phyloP scores from a whole-genome alignment of 2,113 vertebrate species.

The Pomatostomus ruficeps region DNA sequence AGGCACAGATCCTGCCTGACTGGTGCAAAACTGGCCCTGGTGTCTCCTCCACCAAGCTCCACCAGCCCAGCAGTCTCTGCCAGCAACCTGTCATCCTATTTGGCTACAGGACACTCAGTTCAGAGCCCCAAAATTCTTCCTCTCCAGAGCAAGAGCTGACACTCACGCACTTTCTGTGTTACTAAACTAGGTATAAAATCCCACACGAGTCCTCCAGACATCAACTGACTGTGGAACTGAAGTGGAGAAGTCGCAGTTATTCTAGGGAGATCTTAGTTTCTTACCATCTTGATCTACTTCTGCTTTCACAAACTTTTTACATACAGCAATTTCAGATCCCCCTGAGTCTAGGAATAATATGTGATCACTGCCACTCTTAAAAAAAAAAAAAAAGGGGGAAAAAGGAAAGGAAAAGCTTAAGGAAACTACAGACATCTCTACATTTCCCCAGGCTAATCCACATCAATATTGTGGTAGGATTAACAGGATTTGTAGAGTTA shows the following conservation, averaged over 20 bases:
- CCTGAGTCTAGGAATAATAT: neutral
- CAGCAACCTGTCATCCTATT: fast-evolving
- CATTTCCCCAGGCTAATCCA: neutral
- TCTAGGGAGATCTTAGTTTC: neutral
- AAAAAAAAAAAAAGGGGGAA: fast-evolving
- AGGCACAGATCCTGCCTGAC: neutral
- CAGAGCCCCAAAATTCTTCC: neutral
- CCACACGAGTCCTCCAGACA: fast-evolving
- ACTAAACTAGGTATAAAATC: neutral
- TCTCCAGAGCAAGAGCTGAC: neutral
- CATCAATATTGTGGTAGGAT: neutral
- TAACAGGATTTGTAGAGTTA: neutral
- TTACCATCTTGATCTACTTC: neutral
- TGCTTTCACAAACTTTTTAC: neutral
- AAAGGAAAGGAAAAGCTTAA: neutral
- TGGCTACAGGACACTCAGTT: neutral
- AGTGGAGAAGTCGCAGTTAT: neutral
- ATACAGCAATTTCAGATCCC: neutral
- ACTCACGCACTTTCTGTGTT: neutral
- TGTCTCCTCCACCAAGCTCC: neutral
- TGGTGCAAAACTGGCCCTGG: neutral
- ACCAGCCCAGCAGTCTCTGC: neutral
- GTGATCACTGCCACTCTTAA: neutral
- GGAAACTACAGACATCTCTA: neutral
- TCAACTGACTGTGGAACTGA: neutral